These are phyloP conservation scores for Drosophila niveifrons DNA, from an alignment of 2,888 invertebrate genomes.

Conservation along the genomic window DNA sequence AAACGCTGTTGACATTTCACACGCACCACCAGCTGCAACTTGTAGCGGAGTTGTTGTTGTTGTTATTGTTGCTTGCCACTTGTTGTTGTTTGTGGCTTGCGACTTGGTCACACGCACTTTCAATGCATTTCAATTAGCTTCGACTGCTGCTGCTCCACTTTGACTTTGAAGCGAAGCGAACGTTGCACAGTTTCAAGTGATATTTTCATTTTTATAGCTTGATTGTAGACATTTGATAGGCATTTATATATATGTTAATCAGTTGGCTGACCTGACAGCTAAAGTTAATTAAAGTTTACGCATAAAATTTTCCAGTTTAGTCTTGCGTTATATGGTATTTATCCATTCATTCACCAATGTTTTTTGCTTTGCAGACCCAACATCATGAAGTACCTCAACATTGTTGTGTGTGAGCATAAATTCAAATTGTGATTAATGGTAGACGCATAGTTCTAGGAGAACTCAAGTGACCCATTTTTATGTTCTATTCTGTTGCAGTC, in stretches of 20 bases:
- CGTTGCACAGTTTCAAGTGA: conserved; percentile 34
- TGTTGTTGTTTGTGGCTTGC: conserved; percentile 26
- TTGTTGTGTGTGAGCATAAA: conserved; percentile 18
- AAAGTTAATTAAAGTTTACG: conserved; percentile 75
- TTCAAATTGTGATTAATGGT: conserved; percentile 75
- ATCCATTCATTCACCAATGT: conserved; percentile 70
- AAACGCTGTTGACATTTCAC: conserved; percentile 71
- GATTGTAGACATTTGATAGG: conserved; percentile 77
- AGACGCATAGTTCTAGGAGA: conserved; percentile 31
- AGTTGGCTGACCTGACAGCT: conserved; percentile 71
- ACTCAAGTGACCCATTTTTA: conserved; percentile 53
- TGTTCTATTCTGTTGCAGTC: conserved; percentile 37
- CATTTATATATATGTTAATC: conserved; percentile 78
- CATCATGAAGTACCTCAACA: conserved; percentile 41
- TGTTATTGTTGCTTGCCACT: conserved; percentile 36
- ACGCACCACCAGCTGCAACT: conserved; percentile 61
- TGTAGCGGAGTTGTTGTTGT: conserved; percentile 31
- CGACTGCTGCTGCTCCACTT: conserved; percentile 65
- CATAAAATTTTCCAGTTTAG: conserved; percentile 25
- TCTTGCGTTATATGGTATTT: conserved; percentile 43
- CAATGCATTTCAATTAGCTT: conserved; percentile 79
- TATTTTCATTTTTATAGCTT: conserved; percentile 72
- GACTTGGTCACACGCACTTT: conserved; percentile 72
- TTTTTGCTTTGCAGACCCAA: conserved; percentile 50
- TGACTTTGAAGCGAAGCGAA: conserved; percentile 68